A percentile compares a stretch with the other conserved stretches of the same genome.
Conservation (phyloP, 2,113 vertebrate genomes). For the Upupa epops region DNA sequence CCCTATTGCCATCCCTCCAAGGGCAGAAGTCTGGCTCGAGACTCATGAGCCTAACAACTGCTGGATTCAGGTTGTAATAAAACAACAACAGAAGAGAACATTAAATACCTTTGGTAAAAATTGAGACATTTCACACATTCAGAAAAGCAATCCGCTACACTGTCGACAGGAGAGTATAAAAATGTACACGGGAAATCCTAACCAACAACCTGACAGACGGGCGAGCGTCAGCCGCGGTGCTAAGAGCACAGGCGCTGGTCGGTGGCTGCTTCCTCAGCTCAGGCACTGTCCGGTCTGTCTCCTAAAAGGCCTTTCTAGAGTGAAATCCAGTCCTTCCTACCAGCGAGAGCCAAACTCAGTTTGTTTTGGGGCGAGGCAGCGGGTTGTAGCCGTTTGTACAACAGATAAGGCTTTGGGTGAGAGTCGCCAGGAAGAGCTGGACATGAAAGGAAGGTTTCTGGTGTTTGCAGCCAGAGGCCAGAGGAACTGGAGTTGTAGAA, state of each 20-base stretch:
- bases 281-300: conserved; percentile 64
- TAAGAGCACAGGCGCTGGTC: conserved; percentile 68
- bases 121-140: conserved; percentile 86
- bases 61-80: conserved; percentile 77
- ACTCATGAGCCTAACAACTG: conserved; percentile 79
- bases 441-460: conserved; percentile 55
- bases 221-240: conserved; percentile 57
- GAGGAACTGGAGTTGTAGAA: conserved; percentile 54
- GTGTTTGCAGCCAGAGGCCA: conserved; percentile 66
- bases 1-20: conserved; percentile 56
- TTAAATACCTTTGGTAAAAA: conserved; percentile 93
- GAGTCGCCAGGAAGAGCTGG: conserved; percentile 53
- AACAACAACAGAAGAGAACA: conserved; percentile 77
- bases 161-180: conserved; percentile 81
- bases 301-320: conserved; percentile 61
- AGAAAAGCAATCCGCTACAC: conserved; percentile 83
- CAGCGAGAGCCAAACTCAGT: conserved; percentile 41
- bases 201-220: conserved; percentile 72
- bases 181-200: conserved; percentile 84
- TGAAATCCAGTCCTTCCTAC: conserved; percentile 73
- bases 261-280: conserved; percentile 63
- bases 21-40: conserved; percentile 71
- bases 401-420: conserved; percentile 50
- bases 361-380: conserved; percentile 55
- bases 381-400: conserved; percentile 63